These are phyloP conservation scores for Pollenia angustigena DNA, from an alignment of 2,888 invertebrate genomes.

Conservation along the genomic window DNA sequence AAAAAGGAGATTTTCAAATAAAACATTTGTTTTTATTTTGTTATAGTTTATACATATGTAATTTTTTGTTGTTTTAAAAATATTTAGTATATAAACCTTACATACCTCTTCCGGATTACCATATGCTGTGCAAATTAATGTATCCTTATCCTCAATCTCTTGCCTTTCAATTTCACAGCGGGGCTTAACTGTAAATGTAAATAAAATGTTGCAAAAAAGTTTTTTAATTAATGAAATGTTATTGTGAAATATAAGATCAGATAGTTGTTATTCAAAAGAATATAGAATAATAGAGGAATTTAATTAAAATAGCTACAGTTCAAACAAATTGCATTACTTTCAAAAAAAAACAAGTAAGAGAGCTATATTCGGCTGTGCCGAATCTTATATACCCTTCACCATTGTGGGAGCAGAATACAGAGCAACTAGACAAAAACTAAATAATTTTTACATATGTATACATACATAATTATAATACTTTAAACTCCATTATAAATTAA, in stretches of 20 bases:
- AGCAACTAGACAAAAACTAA: too few species aligned
- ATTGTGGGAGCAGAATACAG: too few species aligned
- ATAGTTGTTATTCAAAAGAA: neutral
- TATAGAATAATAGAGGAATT: too few species aligned
- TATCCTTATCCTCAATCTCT: slow-evolving; percentile 90
- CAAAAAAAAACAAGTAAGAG: too few species aligned
- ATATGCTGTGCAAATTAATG: slow-evolving; percentile 91
- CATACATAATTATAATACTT: too few species aligned
- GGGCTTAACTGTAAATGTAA: slow-evolving; percentile 88
- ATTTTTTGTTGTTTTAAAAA: neutral
- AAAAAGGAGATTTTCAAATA: neutral
- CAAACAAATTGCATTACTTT: too few species aligned
- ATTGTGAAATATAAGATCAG: neutral
- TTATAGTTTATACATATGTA: slow-evolving; percentile 1
- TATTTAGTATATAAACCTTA: slow-evolving; percentile 75
- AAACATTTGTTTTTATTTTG: slow-evolving; percentile 5
- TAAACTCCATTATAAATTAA: too few species aligned
- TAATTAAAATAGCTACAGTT: too few species aligned
- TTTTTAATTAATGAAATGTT: slow-evolving; percentile 29
- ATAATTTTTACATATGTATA: too few species aligned
- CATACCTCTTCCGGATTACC: slow-evolving; percentile 89
- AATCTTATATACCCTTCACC: too few species aligned
- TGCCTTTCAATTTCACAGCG: slow-evolving; percentile 91
- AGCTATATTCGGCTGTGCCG: too few species aligned
- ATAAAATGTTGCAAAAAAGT: slow-evolving; percentile 21